Conservation (phyloP, 1,140 invertebrate species). For the Achatina immaculata region DNA sequence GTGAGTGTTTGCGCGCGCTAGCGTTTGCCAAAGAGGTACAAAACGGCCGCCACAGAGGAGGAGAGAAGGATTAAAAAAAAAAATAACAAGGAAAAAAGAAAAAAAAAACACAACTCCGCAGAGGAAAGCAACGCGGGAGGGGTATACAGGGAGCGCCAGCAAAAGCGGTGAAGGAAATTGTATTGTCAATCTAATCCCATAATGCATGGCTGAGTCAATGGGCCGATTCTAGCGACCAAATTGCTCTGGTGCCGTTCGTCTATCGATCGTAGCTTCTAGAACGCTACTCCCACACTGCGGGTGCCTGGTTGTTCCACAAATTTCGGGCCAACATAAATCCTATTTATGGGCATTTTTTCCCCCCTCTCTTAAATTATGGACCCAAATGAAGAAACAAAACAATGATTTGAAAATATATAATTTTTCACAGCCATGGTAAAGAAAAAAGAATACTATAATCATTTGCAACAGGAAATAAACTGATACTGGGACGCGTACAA, state of each 20-base stretch:
- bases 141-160: background rate
- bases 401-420: too few relatives aligned
- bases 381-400: too few relatives aligned
- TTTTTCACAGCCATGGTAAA: too few relatives aligned
- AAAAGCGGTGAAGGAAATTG: conserved; percentile 36
- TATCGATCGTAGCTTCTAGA: conserved; percentile 17
- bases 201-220: conserved; percentile 42
- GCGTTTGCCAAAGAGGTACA: background rate
- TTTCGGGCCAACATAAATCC: background rate
- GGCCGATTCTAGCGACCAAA: conserved; percentile 32
- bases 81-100: conserved; percentile 23
- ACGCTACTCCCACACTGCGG: background rate
- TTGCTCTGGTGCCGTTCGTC: conserved; percentile 22
- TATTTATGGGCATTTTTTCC: too few relatives aligned
- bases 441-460: too few relatives aligned
- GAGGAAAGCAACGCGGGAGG: background rate
- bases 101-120: background rate
- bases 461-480: too few relatives aligned
- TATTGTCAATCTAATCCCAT: conserved; percentile 43
- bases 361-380: too few relatives aligned
- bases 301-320: background rate
- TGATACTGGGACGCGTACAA: too few relatives aligned
- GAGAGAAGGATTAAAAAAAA: conserved; percentile 33
- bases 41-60: background rate
- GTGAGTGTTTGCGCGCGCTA: background rate